These are phyloP conservation scores for Emydoidea blandingii DNA, from an alignment of 2,797 vertebrate species.

Conservation along the genomic window DNA sequence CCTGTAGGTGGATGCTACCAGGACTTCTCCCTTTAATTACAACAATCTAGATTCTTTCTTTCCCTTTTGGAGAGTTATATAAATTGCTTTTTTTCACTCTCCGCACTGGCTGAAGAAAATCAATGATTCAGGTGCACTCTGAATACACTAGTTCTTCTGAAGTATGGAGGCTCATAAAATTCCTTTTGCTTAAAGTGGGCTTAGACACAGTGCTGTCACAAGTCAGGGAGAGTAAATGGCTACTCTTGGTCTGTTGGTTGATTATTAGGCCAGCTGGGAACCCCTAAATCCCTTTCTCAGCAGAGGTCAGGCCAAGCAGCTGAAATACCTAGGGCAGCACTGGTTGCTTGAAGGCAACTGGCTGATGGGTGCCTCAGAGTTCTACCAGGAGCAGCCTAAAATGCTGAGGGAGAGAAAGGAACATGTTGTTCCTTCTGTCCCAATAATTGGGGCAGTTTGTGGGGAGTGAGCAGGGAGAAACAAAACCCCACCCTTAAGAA, in stretches of 20 bases:
- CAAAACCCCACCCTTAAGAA: neutral
- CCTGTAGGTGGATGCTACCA: constrained; percentile 57
- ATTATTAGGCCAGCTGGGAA: neutral
- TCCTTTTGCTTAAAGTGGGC: neutral
- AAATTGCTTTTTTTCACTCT: neutral
- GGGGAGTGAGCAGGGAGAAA: neutral
- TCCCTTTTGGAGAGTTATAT: constrained; percentile 5
- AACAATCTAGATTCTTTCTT: constrained; percentile 44
- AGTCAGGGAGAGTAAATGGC: neutral
- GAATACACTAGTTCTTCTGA: rapidly evolving
- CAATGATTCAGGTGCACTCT: neutral
- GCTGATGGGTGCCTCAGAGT: neutral
- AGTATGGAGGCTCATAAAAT: neutral
- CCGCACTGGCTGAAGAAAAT: rapidly evolving
- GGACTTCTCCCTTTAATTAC: constrained; percentile 56
- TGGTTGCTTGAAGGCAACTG: neutral
- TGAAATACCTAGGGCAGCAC: neutral
- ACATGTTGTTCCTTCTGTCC: neutral
- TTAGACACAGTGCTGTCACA: neutral
- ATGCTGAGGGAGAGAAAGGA: neutral
- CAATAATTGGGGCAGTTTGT: neutral
- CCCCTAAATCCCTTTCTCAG: rapidly evolving
- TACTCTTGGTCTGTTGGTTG: neutral
- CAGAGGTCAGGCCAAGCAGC: neutral
- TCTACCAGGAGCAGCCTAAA: neutral